Conservation (phyloP, 1,140 invertebrate genomes). For the Pemphigus obesinymphae region DNA sequence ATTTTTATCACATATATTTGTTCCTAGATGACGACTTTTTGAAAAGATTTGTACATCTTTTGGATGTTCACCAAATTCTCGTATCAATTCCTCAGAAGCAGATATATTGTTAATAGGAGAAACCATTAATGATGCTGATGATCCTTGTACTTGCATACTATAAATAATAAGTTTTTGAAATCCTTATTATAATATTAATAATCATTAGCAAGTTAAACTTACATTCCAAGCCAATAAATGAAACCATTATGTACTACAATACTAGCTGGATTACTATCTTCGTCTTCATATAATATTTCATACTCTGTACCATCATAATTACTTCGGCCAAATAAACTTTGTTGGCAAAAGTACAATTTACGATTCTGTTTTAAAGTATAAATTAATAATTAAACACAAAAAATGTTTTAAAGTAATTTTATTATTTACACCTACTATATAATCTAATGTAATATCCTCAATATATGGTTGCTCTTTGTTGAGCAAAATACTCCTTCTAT, state of each 20-base stretch:
- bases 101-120: constrained; percentile 60
- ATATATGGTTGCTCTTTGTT: constrained; percentile 52
- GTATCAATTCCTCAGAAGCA: constrained; percentile 56
- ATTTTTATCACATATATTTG: constrained; percentile 63
- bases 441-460: constrained; percentile 59
- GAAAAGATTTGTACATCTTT: constrained; percentile 65
- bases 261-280: constrained; percentile 51
- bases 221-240: constrained; percentile 60
- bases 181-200: constrained; percentile 22
- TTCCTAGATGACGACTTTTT: constrained; percentile 56
- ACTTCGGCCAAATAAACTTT: constrained; percentile 57
- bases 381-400: constrained; percentile 44
- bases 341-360: constrained; percentile 80
- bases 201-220: constrained; percentile 46
- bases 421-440: constrained; percentile 50
- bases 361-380: constrained; percentile 51
- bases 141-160: constrained; percentile 15
- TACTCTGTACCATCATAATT: constrained; percentile 55
- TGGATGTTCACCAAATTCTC: constrained; percentile 62
- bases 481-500: constrained; percentile 52
- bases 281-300: constrained; percentile 48
- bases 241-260: constrained; percentile 53
- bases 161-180: constrained; percentile 29
- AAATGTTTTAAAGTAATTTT: not conserved
- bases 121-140: constrained; percentile 50